Conservation (phyloP, 2,113 vertebrate species). For the Sylvilagus bachmani region DNA sequence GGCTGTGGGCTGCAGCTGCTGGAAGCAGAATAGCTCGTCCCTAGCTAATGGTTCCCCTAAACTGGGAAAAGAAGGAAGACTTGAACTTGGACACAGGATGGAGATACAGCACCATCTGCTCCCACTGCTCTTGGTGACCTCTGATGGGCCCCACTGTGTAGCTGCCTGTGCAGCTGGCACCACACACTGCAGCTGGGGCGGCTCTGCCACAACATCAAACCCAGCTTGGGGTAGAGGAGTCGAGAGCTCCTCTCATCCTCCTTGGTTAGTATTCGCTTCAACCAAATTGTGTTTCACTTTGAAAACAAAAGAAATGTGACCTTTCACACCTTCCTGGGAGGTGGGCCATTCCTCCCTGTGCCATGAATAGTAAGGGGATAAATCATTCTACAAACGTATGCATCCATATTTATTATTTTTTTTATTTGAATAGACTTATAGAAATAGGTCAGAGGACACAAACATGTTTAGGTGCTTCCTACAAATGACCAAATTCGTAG, state of each 20-base stretch:
- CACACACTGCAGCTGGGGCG: accelerated
- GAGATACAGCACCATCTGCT: neutral
- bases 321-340: neutral
- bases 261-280: neutral
- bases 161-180: neutral
- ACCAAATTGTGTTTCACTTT: constrained; percentile 35
- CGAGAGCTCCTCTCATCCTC: neutral
- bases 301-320: constrained; percentile 19
- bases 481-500: constrained; percentile 13
- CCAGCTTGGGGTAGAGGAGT: neutral
- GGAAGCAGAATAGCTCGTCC: neutral
- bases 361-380: neutral
- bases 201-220: neutral
- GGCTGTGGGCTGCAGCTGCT: neutral
- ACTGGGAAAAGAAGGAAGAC: neutral
- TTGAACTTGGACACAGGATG: neutral
- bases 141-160: neutral
- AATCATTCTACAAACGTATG: neutral
- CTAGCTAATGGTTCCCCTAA: neutral
- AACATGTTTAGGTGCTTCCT: neutral
- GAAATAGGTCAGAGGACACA: constrained; percentile 38
- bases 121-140: neutral
- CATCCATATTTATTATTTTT: neutral
- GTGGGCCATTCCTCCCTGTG: neutral
- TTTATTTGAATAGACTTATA: constrained; percentile 33